phyloP scores from a whole-genome alignment of 2,797 vertebrate genomes.

The Labroides dimidiatus region DNA sequence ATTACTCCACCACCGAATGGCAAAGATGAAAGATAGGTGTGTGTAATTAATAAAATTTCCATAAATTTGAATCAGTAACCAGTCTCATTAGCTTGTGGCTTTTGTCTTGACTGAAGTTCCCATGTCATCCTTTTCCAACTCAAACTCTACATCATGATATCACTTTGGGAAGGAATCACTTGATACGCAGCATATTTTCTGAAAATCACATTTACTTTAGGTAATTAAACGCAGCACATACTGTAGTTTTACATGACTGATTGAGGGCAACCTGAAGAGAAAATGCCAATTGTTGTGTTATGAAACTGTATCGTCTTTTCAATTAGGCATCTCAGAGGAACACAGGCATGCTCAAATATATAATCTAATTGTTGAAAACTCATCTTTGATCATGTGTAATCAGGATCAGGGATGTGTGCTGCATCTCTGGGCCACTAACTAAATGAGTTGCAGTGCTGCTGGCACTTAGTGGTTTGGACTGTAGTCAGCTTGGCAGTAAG shows the following conservation, averaged over 20 bases:
- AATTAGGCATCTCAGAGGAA: conserved; percentile 79
- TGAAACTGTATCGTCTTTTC: conserved; percentile 74
- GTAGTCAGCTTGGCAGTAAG: conserved; percentile 78
- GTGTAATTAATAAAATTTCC: conserved; percentile 99
- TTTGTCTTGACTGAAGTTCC: conserved; percentile 91
- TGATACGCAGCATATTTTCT: conserved; percentile 84
- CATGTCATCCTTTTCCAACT: conserved; percentile 87
- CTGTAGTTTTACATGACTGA: conserved; percentile 66
- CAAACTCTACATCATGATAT: conserved; percentile 77
- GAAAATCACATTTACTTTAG: conserved; percentile 81
- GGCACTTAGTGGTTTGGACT: conserved; percentile 78
- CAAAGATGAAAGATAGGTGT: conserved; percentile 99
- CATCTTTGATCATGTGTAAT: conserved; percentile 81
- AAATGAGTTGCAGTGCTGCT: conserved; percentile 76
- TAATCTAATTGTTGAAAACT: conserved; percentile 76
- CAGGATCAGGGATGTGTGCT: conserved; percentile 75
- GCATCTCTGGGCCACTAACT: conserved; percentile 73
- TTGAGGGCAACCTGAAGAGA: conserved; percentile 78
- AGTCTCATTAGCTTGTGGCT: conserved; percentile 96
- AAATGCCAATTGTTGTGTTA: conserved; percentile 73
- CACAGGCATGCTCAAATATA: conserved; percentile 69
- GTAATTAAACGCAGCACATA: conserved; percentile 79
- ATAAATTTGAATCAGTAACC: conserved; percentile 99
- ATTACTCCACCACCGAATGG: conserved; percentile 98
- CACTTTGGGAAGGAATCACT: conserved; percentile 75